Base-by-base conservation (phyloP, 2,113 vertebrate species). In the cat (Felis catus) region DNA sequence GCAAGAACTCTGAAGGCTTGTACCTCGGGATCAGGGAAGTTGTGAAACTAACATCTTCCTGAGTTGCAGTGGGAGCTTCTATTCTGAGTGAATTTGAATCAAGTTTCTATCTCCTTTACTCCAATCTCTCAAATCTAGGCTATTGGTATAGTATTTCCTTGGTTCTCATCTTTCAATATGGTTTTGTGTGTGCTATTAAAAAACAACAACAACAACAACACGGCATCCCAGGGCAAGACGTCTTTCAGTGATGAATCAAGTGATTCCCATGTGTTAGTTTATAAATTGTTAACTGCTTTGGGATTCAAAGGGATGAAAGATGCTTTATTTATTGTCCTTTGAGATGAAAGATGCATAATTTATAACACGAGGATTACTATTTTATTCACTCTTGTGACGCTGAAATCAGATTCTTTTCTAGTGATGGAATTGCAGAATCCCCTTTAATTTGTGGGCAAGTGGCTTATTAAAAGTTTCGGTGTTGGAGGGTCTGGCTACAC, bases 321-420 rank as follows among this genome's bases (percentile, higher is more conserved):
- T 97, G 87, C 95, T 92, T 96, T 97, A 96, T 98, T 97, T 96
- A 98, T 96, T 97, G 98, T 96, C 89, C 65, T 98, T 89, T 80
- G 96, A 97, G 73, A 95, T 96, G 97, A 94, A 96, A 88, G 97
- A 95, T 76, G 74, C 68, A 98, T 98, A 97, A 98, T 93, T 93
- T 97, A 92, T 94, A 95, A 98, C 74, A 82, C 21, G 3, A 97
- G 97, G 76, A 96, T 89, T 97, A 96, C 51, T 85, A 70, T 73
- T 98, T 94, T 95, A 98, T 97, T 96, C 95, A 86, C 84, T 94
- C 89, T 95, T 81, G 58, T 73, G 79, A 63, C 95, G 90, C 96
- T 96, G 89, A 92, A 97, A 98, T 97, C 90, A 79, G 15, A 48
- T 97, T 98, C 84, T 58, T 97, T 97, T 1, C 0, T 85, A 31